Conservation (phyloP, 2,797 vertebrate genomes). For the Neopelma chrysocephalum region DNA sequence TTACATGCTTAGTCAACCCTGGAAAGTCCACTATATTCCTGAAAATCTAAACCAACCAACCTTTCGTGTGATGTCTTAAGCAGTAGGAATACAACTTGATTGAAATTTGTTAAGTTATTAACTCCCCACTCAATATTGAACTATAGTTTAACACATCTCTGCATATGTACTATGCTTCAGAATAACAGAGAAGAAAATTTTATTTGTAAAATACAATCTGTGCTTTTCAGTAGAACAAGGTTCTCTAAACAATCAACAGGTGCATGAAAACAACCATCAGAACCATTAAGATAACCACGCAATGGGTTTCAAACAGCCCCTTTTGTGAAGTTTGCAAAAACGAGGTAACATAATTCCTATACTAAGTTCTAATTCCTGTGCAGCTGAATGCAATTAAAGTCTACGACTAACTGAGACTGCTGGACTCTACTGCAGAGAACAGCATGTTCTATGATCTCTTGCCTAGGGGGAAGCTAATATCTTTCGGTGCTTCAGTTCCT, state of each 20-base stretch:
- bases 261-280: neutral
- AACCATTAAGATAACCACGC: neutral
- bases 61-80: neutral
- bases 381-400: slow-evolving; percentile 3
- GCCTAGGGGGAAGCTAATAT: neutral
- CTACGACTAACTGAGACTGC: neutral
- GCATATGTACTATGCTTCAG: neutral
- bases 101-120: neutral
- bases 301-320: neutral
- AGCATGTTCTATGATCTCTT: neutral
- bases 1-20: neutral
- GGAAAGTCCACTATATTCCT: neutral
- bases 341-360: neutral
- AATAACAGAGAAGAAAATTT: neutral
- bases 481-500: neutral
- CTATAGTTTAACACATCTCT: neutral
- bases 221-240: neutral
- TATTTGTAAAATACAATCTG: neutral
- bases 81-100: neutral
- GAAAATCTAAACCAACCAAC: neutral
- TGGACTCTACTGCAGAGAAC: neutral
- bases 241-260: neutral
- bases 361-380: neutral
- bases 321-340: neutral
- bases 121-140: neutral